Conservation (phyloP, 1,140 invertebrate species). For the Eurosta solidaginis region DNA sequence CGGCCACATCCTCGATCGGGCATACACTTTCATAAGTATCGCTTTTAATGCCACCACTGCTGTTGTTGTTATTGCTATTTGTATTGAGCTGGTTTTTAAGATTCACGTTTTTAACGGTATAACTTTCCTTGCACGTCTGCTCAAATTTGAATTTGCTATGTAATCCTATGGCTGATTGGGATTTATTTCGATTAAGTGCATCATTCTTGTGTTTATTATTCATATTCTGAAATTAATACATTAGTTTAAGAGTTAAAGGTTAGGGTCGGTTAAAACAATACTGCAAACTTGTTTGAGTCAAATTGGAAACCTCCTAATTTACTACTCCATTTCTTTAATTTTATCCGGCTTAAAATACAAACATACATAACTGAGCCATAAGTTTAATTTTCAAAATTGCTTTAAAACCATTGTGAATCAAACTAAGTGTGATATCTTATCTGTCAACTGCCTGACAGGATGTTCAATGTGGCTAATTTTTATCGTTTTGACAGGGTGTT, state of each 20-base stretch:
- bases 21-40: slow-evolving; percentile 59
- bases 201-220: slow-evolving; percentile 51
- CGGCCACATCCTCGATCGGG: slow-evolving; percentile 56
- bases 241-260: neutral
- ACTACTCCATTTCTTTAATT: too few species aligned
- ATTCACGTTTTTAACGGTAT: slow-evolving; percentile 51
- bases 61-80: slow-evolving; percentile 34
- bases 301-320: too few species aligned
- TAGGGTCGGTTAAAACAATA: too few species aligned
- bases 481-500: too few species aligned
- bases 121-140: slow-evolving; percentile 44
- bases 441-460: too few species aligned
- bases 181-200: slow-evolving; percentile 53
- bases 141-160: slow-evolving; percentile 53
- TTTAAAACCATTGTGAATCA: too few species aligned
- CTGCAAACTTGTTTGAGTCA: too few species aligned
- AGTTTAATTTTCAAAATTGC: too few species aligned
- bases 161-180: slow-evolving; percentile 53
- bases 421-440: too few species aligned
- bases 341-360: too few species aligned
- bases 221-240: slow-evolving; percentile 41
- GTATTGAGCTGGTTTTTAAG: slow-evolving; percentile 37
- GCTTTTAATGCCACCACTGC: slow-evolving; percentile 51
- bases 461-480: too few species aligned
- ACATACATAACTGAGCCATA: too few species aligned